Percentiles rank a stretch among this genome's conserved stretches.
These are phyloP conservation scores for Montipora capitata DNA, from an alignment of 92 coral and sea anemone species.

Conservation along the genomic window DNA sequence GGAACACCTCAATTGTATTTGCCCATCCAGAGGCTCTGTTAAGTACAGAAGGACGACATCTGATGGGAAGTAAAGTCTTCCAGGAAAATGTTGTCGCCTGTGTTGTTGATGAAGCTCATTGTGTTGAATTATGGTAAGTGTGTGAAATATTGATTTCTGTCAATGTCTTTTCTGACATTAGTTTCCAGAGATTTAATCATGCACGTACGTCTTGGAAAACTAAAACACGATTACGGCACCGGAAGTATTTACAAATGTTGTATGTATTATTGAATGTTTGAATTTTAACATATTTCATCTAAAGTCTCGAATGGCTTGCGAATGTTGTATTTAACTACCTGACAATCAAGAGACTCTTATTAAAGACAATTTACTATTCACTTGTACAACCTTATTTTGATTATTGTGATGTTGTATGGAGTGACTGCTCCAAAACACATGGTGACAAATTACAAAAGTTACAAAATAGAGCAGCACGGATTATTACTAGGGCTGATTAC, in stretches of 20 bases:
- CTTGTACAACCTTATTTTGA: too few species aligned
- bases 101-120: conserved; percentile 86
- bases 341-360: too few species aligned
- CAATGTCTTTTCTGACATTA: neutral
- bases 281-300: too few species aligned
- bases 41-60: conserved; percentile 67
- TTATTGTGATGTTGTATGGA: too few species aligned
- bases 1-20: conserved; percentile 60
- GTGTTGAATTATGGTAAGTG: conserved; percentile 83
- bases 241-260: neutral
- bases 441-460: too few species aligned
- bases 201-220: neutral
- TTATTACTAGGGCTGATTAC: too few species aligned
- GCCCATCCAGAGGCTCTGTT: conserved; percentile 83
- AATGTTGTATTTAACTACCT: too few species aligned
- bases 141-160: conserved; percentile 1
- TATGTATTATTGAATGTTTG: too few species aligned
- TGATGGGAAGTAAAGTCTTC: conserved; percentile 78
- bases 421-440: too few species aligned
- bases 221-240: conserved; percentile 2
- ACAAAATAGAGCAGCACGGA: too few species aligned
- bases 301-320: too few species aligned
- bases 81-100: conserved; percentile 81
- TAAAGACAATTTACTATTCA: too few species aligned
- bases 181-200: neutral